phyloP scores from a whole-genome alignment of 2,888 invertebrate genomes.

The Morpho achilles region DNA sequence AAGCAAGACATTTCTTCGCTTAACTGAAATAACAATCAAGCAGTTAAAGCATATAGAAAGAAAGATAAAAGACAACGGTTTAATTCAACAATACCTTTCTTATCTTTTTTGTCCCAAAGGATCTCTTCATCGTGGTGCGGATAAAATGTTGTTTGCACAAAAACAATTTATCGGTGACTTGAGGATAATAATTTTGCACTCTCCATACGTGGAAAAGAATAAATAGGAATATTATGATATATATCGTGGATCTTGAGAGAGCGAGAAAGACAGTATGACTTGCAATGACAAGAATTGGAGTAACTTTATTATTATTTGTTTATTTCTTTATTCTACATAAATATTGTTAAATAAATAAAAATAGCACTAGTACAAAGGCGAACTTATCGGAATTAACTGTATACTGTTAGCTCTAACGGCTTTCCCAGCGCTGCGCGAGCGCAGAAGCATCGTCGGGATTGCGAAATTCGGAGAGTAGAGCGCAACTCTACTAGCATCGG shows the following conservation, averaged over 20 bases:
- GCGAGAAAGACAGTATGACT: too few species aligned
- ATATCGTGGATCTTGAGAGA: slow-evolving; percentile 21
- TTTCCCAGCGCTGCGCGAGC: too few species aligned
- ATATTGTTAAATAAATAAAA: too few species aligned
- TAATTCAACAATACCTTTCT: slow-evolving; percentile 23
- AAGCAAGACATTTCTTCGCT: slow-evolving; percentile 1
- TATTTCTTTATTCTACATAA: too few species aligned
- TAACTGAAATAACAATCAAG: slow-evolving; percentile 5
- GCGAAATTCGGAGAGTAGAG: too few species aligned
- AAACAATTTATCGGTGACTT: slow-evolving; percentile 26
- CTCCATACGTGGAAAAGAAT: slow-evolving; percentile 16
- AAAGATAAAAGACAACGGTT: slow-evolving; percentile 22
- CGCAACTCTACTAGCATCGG: too few species aligned
- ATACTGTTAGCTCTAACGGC: too few species aligned
- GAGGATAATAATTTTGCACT: slow-evolving; percentile 35
- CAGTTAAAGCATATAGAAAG: slow-evolving; percentile 18
- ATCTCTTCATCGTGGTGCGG: slow-evolving; percentile 23
- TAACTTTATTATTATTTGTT: too few species aligned
- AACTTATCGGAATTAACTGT: too few species aligned
- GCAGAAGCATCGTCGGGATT: too few species aligned
- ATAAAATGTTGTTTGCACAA: slow-evolving; percentile 25
- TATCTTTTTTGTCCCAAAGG: slow-evolving; percentile 17
- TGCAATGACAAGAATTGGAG: too few species aligned
- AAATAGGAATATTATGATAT: slow-evolving; percentile 4
- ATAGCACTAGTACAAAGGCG: too few species aligned